Evolutionary conservation across 2,888 invertebrate genomes (phyloP), one percentile per base, ranked within the genome.

Genomic region (Mycalesis mineus): DNA sequence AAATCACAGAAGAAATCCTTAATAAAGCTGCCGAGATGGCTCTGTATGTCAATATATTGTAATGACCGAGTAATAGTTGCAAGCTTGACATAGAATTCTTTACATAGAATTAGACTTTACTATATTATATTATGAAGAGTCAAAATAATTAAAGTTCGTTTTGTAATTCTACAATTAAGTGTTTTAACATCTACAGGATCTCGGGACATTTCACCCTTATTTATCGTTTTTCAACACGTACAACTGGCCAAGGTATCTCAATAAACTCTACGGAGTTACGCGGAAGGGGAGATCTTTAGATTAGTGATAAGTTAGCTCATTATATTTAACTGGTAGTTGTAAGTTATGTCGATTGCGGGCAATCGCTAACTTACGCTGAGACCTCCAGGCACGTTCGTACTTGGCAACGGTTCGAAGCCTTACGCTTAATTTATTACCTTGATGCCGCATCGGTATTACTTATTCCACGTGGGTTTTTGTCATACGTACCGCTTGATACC

Each of bases 291-390:
- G 44, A 41, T 56, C 44, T 14, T 58, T 45, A 55, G 61, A 53
- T 56, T 48, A 49, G 47, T 52, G 59, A 62, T 60, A 62, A 60
- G 58, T 60, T 52, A 31, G 39, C 54, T 52, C 57, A 57, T 62
- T 60, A 60, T 57, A 62, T 62, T 60, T 54, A 62, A 60, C 60
- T 54, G 54, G 60, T 53, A 36, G 53, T 54, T 36, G 54, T 9
- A 51, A 62, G 54, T 60, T 58, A 61, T 58, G 61, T 61, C 51
- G 36, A 42, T 48, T 59, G 58, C 40, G 56, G 36, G 56, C 56
- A 50, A 59, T 59, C 56, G 44, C 51, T 60, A 59, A 56, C 44
- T 55, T 49, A 47, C 54, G 62, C 36, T 33, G 36, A 48, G 54
- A 57, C 54, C 62, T 54, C 29, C 50, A 42, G 56, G 61, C 62